These are phyloP conservation scores for Rhaphigaster nebulosa DNA, from an alignment of 2,888 invertebrate species.

Conservation along the genomic window DNA sequence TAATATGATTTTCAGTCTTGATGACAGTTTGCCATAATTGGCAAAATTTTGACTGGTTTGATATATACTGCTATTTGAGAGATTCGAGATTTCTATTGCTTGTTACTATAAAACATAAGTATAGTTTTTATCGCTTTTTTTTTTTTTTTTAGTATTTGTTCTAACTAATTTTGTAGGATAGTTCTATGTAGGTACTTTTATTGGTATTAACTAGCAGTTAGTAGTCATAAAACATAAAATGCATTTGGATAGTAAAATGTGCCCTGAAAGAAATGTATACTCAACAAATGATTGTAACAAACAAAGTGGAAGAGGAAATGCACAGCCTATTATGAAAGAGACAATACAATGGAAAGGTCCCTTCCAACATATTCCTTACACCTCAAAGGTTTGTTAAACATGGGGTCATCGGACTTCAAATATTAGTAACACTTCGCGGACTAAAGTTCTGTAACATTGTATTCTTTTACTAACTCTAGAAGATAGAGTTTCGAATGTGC, in stretches of 20 bases:
- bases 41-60: too few species aligned
- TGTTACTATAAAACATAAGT: too few species aligned
- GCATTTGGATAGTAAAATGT: background rate
- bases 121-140: too few species aligned
- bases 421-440: background rate
- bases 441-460: background rate
- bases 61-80: too few species aligned
- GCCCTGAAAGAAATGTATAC: background rate
- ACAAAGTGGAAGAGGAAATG: background rate
- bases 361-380: background rate
- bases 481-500: background rate
- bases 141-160: too few species aligned
- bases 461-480: background rate
- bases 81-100: too few species aligned
- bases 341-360: background rate
- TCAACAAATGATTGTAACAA: background rate
- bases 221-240: too few species aligned
- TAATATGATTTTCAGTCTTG: too few species aligned
- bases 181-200: too few species aligned
- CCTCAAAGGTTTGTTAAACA: background rate
- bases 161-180: too few species aligned
- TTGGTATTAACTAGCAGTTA: too few species aligned
- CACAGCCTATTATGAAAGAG: background rate
- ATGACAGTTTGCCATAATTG: too few species aligned
- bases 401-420: background rate